Conservation (phyloP, 2,888 invertebrate genomes). For the Didymodactylos carnosus region DNA sequence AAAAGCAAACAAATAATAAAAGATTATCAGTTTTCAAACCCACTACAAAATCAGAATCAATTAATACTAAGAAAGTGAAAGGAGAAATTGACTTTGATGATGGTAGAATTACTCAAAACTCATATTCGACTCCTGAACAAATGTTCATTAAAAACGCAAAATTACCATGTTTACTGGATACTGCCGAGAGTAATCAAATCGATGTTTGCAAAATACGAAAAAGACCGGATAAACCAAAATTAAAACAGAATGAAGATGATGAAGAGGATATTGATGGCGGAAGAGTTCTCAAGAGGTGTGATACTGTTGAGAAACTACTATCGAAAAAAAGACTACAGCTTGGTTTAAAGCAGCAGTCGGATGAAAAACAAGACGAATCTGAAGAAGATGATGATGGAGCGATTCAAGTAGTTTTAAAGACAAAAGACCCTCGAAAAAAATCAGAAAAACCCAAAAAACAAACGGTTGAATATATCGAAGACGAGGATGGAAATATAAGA, state of each 20-base stretch:
- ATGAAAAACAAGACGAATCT: background rate
- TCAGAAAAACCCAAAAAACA: too few species aligned
- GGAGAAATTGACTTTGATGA: background rate
- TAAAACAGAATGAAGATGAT: background rate
- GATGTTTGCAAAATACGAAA: background rate
- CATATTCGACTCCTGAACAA: background rate
- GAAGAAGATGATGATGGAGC: background rate
- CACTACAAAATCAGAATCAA: too few species aligned
- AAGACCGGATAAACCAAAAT: background rate
- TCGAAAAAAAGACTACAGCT: background rate
- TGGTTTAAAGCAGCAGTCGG: too few species aligned
- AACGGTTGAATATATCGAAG: too few species aligned
- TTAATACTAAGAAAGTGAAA: background rate
- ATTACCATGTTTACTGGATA: background rate
- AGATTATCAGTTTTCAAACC: too few species aligned
- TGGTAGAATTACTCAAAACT: background rate
- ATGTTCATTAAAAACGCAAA: too few species aligned
- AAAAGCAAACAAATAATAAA: background rate
- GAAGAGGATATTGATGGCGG: background rate
- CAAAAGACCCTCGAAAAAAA: too few species aligned
- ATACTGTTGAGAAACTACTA: background rate
- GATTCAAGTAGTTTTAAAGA: too few species aligned
- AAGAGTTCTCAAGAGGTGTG: background rate
- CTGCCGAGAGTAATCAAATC: too few species aligned
- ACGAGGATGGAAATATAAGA: too few species aligned